These are phyloP conservation scores for Oncorhynchus mykiss DNA, from an alignment of 2,113 vertebrate genomes.

Conservation along the genomic window DNA sequence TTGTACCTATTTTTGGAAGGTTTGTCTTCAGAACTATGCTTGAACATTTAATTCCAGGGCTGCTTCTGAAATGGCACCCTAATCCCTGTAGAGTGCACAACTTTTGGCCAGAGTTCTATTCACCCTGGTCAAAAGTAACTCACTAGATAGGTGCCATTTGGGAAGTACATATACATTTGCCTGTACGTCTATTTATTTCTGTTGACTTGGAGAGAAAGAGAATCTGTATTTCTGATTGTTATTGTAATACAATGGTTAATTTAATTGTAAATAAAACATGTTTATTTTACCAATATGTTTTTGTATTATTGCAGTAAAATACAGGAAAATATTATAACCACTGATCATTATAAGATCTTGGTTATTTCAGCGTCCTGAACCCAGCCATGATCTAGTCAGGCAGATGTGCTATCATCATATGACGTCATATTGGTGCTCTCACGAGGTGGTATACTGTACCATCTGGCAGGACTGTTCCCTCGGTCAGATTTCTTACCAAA, in stretches of 20 bases:
- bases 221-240: constrained; percentile 9
- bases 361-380: constrained; percentile 22
- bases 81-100: too few species aligned
- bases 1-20: neutral
- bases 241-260: constrained; percentile 37
- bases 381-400: constrained; percentile 21
- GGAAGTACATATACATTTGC: constrained; percentile 12
- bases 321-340: too few species aligned
- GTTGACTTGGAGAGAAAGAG: constrained; percentile 6
- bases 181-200: constrained; percentile 32
- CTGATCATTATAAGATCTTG: constrained; percentile 25
- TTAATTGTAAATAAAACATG: constrained; percentile 47
- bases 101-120: too few species aligned
- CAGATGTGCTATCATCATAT: neutral
- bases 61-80: too few species aligned
- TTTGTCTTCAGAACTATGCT: constrained; percentile 29
- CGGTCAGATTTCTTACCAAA: neutral
- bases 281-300: constrained; percentile 17
- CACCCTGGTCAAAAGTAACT: too few species aligned
- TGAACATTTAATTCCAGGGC: constrained; percentile 35
- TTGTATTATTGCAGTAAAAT: neutral
- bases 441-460: neutral
- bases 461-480: too few species aligned
- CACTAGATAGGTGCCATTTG: too few species aligned
- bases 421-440: neutral